These are phyloP conservation scores for Nesospiza acunhae DNA, from an alignment of 2,113 vertebrate genomes.

Conservation along the genomic window DNA sequence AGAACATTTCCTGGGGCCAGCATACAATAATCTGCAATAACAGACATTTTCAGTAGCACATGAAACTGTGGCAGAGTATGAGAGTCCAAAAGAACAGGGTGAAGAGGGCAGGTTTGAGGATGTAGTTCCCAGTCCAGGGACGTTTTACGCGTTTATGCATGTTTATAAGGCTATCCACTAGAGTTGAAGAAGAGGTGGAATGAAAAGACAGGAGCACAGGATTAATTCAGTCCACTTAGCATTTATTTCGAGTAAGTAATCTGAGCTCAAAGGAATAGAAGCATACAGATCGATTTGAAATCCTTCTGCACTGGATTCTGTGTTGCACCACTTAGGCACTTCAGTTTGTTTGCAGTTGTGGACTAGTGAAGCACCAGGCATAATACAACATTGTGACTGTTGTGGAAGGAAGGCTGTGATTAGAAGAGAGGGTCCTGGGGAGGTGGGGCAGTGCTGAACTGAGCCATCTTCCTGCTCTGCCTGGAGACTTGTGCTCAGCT, in stretches of 20 bases:
- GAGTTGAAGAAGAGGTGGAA: neutral
- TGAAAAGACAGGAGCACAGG: neutral
- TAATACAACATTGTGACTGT: neutral
- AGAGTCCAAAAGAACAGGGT: neutral
- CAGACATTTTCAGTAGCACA: neutral
- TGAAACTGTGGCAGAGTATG: neutral
- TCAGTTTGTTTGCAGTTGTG: neutral
- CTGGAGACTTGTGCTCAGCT: neutral
- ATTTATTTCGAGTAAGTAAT: neutral
- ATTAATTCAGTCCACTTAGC: neutral
- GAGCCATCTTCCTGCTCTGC: neutral
- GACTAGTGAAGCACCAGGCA: neutral
- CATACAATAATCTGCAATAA: neutral
- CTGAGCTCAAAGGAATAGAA: neutral
- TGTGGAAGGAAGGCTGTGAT: neutral
- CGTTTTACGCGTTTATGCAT: rapidly evolving
- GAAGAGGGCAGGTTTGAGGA: neutral
- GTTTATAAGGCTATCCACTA: neutral
- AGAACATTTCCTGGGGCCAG: neutral
- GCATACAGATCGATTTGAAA: neutral
- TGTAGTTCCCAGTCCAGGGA: neutral
- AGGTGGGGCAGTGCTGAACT: neutral
- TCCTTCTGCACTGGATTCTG: neutral
- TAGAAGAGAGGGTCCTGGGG: neutral
- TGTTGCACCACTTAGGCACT: neutral